Evolutionary conservation across 2,113 vertebrate genomes (phyloP), one percentile per base, ranked within the genome.

Genomic region (Ictalurus punctatus): DNA sequence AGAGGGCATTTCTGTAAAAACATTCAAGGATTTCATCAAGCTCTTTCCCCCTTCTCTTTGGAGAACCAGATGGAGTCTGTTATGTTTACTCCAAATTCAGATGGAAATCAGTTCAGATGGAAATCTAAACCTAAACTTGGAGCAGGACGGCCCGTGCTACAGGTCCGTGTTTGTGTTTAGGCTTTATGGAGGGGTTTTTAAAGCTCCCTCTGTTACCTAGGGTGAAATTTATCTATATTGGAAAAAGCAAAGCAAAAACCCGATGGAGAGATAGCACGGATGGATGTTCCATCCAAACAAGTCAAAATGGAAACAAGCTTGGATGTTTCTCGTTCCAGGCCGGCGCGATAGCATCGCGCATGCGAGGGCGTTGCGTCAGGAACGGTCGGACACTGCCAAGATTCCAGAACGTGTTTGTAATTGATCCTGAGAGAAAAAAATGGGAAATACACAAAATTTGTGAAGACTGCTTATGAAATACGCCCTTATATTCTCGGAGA

Each of bases 11-110:
- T 48, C 90, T 94, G 86, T 90, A 81, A 92, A 91, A 91, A 91
- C 87, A 30, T 89, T 89, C n/a, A 88, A 86, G 86, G 73, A 90
- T 90, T 91, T 90, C 81, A 90, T 92, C 92, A 88, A 91, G 69
- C 90, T 69, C 89, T 89, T 87, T 90, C 80, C 87, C 17, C 91
- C 78, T 58, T 81, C 91, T 90, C 91, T 87, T 83, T 84, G 81
- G 69, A 86, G 83, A 93, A 92, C 85, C 87, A 89, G 91, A 94
- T 91, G 91, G 89, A 92, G 86, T 91, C 88, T 92, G 90, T 93
- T 90, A 90, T 94, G 93, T 94, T 95, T 95, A 92, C 90, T 92
- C 90, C 90, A 89, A 92, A 74, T 93, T 94, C 91, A 93, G 94
- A 95, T 94, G 88, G 89, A 92, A 90, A 94, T 94, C 92, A 92